Base-by-base conservation (phyloP, 2,113 vertebrate species). In the Pelecanus crispus region DNA sequence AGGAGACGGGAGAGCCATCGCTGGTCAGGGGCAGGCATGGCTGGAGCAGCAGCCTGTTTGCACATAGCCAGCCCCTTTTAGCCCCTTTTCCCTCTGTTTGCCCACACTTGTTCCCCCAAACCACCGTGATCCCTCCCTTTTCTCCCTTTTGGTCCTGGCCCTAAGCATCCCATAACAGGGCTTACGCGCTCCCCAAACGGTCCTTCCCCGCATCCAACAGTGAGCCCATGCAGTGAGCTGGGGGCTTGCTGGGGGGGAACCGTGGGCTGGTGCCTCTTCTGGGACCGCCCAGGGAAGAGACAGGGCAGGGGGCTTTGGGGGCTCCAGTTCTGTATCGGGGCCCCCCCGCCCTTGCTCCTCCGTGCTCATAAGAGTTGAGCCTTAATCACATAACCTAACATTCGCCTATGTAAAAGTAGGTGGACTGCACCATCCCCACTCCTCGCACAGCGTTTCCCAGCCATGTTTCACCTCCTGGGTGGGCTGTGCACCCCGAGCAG, bases 401-500 rank as follows among this genome's bases (percentile, higher is more conserved):
- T 13, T 44, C 50, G 22, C 11, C 17, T 28, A 11, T 0, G 1
- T 8, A 20, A 29, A 65, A 31, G 68, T 0, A 16, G 29, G 12
- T 1, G 6, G 70, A 21, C 49, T 10, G 44, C 44, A 86, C 14
- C 5, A 0, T 20, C 38, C 10, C 13, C 3, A 47, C 12, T 42
- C 45, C 25, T 53, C 4, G 0, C 18, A 13, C 1, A 32, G 42
- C 1, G 0, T 21, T 59, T 86, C 53, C 29, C 53, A 65, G 62
- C 11, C 15, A 2, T 0, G 6, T 61, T 63, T 85, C 73, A 45
- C 34, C 29, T 47, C 34, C 65, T 21, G 26, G 29, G 7, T 11
- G 17, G 32, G 52, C 84, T 68, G 50, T 1, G 0, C 5, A n/a
- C 31, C 26, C 28, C 0, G 0, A 2, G 16, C 31, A 56, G 40